Evolutionary conservation across 2,888 invertebrate genomes (phyloP).

Genomic region (Drosophila ezoana): DNA sequence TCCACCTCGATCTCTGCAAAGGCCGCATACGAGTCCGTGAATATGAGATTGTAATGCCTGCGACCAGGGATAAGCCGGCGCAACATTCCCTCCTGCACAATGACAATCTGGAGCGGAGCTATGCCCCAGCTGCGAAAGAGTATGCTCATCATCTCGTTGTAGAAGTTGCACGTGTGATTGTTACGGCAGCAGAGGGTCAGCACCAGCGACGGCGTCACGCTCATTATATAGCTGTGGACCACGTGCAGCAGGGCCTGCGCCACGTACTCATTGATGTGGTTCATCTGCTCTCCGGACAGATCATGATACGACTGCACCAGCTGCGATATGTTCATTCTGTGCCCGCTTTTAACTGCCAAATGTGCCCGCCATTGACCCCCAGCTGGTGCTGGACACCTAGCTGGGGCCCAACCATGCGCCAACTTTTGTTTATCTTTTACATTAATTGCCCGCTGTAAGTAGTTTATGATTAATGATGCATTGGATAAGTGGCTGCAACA

Average conservation of each 20-base stretch:
- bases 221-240: conserved; percentile 64
- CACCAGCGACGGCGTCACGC: conserved; percentile 66
- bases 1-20: conserved; percentile 69
- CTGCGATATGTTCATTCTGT: conserved; percentile 67
- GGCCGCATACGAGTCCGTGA: conserved; percentile 77
- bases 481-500: background rate
- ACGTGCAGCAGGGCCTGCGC: conserved; percentile 68
- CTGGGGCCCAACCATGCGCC: no score
- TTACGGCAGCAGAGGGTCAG: conserved; percentile 67
- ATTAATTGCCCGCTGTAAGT: conserved; percentile 1
- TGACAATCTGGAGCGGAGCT: conserved; percentile 67
- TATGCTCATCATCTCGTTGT: conserved; percentile 66
- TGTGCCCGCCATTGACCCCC: no score
- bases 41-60: conserved; percentile 63
- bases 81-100: conserved; percentile 33
- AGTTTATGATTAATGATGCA: conserved; percentile 3
- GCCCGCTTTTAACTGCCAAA: no score
- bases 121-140: conserved; percentile 65
- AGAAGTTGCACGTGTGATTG: conserved; percentile 66
- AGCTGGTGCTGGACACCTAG: no score
- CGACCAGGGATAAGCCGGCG: conserved; percentile 45
- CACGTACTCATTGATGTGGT: conserved; percentile 64
- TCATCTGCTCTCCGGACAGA: conserved; percentile 60
- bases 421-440: conserved; percentile 2
- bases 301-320: conserved; percentile 57